Base-by-base conservation (phyloP, 2,888 invertebrate genomes). In the Camptogramma bilineatum region DNA sequence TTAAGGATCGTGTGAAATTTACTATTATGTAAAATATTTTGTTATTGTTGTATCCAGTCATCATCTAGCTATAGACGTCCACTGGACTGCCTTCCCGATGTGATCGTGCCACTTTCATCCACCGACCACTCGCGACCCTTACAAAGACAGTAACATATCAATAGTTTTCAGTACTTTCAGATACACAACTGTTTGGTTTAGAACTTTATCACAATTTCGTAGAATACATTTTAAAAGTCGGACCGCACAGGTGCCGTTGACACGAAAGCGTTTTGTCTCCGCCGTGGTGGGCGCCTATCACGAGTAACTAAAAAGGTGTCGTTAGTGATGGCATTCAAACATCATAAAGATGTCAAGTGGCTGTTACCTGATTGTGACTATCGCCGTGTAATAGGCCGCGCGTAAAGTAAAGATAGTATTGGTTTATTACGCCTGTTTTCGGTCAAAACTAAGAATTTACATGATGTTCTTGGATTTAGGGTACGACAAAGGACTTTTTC, bases 271-370 rank as follows among this genome's bases (percentile, higher is more conserved):
- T 88, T 88, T 90, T 90, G 88, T 91, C 73, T 75, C 73, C 77
- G 72, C 72, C 77, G 78, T 79, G 81, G 85, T 84, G 87, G 83
- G 79, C 82, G 77, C 74, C 82, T 93, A 92, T 93, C 92, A 78
- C 84, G 70, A 80, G 90, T 92, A 93, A 93, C 93, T 93, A 92
- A 92, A 91, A 92, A 91, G 92, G 93, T 92, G 93, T 93, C 92
- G 91, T 91, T 91, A 89, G 90, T 93, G 91, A 93, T 93, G 93
- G 91, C 88, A 86, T 91, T 87, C 89, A 89, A 86, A 87, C 92
- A 88, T 93, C 93, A 93, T 93, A 93, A 93, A 93, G 93, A 92
- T 93, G 93, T 93, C 93, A 91, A 75, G 78, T 71, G 83, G 85
- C 90, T 89, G 87, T 91, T 91, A 90, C 86, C 84, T 76, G 93